Evolutionary conservation across 1,140 invertebrate genomes (phyloP).

Genomic region (Akabosia matsudoensis): DNA sequence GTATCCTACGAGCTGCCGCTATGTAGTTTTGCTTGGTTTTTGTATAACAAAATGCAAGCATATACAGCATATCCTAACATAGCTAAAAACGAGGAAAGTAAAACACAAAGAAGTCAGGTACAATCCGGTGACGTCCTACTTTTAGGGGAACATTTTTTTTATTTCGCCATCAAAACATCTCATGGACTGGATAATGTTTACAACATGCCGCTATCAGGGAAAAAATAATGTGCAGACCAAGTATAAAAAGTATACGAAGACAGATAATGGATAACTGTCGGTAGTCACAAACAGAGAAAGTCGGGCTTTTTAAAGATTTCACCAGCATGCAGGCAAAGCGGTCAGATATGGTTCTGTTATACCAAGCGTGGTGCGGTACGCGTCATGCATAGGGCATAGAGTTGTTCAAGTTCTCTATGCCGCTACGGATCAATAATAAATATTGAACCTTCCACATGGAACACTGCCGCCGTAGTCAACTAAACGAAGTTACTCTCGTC

Average conservation of each 20-base stretch:
- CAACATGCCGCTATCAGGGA: neutral
- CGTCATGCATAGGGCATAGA: neutral
- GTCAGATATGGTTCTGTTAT: no score
- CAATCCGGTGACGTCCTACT: neutral
- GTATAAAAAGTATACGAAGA: no score
- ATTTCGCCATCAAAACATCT: no score
- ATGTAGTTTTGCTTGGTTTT: no score
- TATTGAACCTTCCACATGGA: constrained; percentile 21
- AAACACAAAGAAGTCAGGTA: neutral
- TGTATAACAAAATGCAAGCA: neutral
- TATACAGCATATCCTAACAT: neutral
- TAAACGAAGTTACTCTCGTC: neutral
- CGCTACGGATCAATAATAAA: constrained; percentile 15
- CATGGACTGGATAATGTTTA: no score
- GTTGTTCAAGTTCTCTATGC: neutral
- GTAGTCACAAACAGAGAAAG: no score
- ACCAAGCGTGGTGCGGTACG: neutral
- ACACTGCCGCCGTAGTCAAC: neutral
- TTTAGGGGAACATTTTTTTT: neutral
- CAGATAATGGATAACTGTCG: no score
- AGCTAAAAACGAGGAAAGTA: neutral
- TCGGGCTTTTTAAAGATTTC: no score
- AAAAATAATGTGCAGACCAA: no score
- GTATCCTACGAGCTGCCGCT: neutral
- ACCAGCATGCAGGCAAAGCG: no score